Evolutionary conservation across 1,140 invertebrate species (phyloP), one percentile per base, ranked within the genome.

Genomic region (Rhynchophorus ferrugineus): DNA sequence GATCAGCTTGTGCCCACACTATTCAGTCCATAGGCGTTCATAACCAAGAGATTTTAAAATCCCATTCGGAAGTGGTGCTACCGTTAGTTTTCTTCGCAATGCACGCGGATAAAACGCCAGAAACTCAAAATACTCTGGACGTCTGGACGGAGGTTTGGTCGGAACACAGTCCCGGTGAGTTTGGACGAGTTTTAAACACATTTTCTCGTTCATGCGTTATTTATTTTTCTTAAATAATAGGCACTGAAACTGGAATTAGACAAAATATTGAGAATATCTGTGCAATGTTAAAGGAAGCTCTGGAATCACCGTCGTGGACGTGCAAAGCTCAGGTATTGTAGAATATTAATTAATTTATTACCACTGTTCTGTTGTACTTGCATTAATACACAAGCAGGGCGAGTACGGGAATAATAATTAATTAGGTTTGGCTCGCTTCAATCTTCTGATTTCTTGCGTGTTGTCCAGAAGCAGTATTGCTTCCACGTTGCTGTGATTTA

Each of bases 141-240:
- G 70, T 85, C 17, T 95, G 89, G 86, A 83, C 85, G 54, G 91
- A 95, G 65, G 73, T 95, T 2, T 96, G 92, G 92, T 78, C 78
- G 19, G 91, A 95, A 61, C 80, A 89, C 16, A 85, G 88, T 35
- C 89, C 90, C 8, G 84, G 88, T 7, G 38, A 46, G 3, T 17
- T 11, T 24, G 2, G 16, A 16, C 3, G 7, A 19, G 17, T 21
- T n/a, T 44, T 22, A 21, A 51, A 44, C 17, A 37, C 38, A 22
- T 20, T 9, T 41, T 8, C 3, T 11, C 2, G 18, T 14, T 47
- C 18, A 14, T 45, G 9, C 9, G 22, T 33, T 33, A n/a, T 29
- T 5, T 29, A 11, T 29, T 11, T 29, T 29, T 29, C 41, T 41
- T 53, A n/a, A n/a, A n/a, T n/a, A 5, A 19, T 24, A 53, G 50